A percentile compares a stretch with the other conserved stretches of the same genome.
Evolutionary conservation across 2,797 vertebrate species (phyloP).

Genomic region (Danio jaintianensis): DNA sequence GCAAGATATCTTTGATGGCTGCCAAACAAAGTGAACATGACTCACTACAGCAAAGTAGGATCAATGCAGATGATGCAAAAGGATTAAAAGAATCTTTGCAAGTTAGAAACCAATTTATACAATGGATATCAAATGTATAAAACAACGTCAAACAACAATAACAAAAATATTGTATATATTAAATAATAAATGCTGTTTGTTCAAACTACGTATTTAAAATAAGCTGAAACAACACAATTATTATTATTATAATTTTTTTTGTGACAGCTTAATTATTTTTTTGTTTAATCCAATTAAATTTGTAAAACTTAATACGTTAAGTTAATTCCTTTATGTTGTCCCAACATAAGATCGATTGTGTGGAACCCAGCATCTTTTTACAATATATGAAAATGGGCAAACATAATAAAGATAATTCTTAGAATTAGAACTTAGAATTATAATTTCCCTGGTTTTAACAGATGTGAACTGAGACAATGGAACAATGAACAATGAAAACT

Average conservation of each 20-base stretch:
- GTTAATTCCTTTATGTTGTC: no score
- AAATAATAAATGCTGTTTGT: no score
- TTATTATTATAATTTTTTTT: no score
- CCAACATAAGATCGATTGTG: no score
- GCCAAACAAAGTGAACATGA: constrained; percentile 6
- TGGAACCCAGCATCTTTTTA: no score
- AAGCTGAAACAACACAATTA: no score
- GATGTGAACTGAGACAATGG: neutral
- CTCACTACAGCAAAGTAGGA: neutral
- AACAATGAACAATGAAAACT: neutral
- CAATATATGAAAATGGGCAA: neutral
- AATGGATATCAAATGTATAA: neutral
- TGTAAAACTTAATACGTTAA: no score
- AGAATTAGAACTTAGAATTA: neutral
- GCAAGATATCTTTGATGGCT: neutral
- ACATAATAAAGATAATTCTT: neutral
- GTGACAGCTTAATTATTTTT: no score
- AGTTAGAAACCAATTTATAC: neutral
- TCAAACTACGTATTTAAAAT: no score
- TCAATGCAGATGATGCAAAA: neutral
- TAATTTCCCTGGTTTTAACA: neutral
- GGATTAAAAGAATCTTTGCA: neutral
- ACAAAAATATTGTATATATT: no score
- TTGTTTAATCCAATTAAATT: no score
- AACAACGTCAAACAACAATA: neutral